Evolutionary conservation across 2,888 invertebrate genomes (phyloP).

Genomic region (Metalampra italica): DNA sequence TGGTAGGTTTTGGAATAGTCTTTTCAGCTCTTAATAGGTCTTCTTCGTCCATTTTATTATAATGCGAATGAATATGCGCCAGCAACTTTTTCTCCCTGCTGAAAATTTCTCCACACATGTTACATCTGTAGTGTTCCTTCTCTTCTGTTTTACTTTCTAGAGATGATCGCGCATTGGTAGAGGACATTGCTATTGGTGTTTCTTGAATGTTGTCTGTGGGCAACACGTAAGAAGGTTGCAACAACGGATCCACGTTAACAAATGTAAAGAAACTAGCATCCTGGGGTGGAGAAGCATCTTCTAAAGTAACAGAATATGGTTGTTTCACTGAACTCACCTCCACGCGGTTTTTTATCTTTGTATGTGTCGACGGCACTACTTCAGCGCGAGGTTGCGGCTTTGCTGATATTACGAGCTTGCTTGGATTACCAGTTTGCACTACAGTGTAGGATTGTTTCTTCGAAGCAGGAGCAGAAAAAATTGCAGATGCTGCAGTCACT

Average conservation of each 20-base stretch:
- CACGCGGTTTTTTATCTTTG: conserved; percentile 32
- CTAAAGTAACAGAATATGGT: conserved; percentile 45
- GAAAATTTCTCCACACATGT: conserved; percentile 60
- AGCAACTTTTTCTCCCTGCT: conserved; percentile 64
- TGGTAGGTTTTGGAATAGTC: conserved; percentile 8
- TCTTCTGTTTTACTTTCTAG: conserved; percentile 16
- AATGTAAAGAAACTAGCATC: conserved; percentile 62
- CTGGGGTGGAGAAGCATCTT: conserved; percentile 42
- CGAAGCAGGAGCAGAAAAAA: conserved; percentile 56
- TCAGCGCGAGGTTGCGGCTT: conserved; percentile 40
- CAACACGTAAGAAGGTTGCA: conserved; percentile 63
- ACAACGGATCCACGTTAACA: conserved; percentile 65
- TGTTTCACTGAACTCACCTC: conserved; percentile 21
- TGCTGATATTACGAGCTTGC: conserved; percentile 66
- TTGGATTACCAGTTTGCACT: conserved; percentile 66
- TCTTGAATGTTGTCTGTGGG: conserved; percentile 68
- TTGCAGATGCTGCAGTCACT: conserved; percentile 19
- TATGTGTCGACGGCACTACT: conserved; percentile 42
- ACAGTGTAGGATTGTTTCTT: conserved; percentile 69
- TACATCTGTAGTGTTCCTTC: conserved; percentile 51
- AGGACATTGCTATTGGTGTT: conserved; percentile 66
- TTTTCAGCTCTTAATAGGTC: conserved; percentile 38
- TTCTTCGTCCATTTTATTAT: conserved; percentile 59
- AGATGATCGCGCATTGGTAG: conserved; percentile 22
- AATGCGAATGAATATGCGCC: conserved; percentile 64